These are phyloP conservation scores for Ispidina picta DNA, from an alignment of 2,797 vertebrate species.

Conservation along the genomic window DNA sequence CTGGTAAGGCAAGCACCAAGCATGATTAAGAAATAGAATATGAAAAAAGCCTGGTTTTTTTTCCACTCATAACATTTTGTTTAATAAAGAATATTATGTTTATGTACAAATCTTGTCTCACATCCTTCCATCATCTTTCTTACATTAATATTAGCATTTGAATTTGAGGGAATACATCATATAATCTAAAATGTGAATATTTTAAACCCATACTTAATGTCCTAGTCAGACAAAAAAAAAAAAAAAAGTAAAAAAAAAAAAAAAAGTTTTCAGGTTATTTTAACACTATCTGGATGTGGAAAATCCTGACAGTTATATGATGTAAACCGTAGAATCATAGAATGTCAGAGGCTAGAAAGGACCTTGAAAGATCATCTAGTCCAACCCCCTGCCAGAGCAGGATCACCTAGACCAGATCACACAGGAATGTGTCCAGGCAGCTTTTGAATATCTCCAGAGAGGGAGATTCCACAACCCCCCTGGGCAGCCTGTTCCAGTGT, in stretches of 20 bases:
- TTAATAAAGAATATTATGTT: background rate
- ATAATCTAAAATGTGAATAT: background rate
- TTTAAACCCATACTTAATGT: background rate
- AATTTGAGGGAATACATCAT: background rate
- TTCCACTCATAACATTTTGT: background rate
- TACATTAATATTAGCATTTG: background rate
- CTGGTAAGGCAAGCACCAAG: background rate
- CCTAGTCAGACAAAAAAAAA: background rate
- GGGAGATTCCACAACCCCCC: too few species aligned
- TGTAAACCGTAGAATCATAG: background rate
- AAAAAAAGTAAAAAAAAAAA: background rate
- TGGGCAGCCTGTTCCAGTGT: too few species aligned
- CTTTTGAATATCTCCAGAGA: too few species aligned
- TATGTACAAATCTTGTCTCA: background rate
- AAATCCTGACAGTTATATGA: background rate
- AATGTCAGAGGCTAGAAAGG: too few species aligned
- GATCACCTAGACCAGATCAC: too few species aligned
- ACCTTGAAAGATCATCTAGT: too few species aligned
- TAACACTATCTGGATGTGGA: background rate
- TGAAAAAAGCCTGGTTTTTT: background rate
- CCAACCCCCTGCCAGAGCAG: too few species aligned
- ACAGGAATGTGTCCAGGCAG: too few species aligned
- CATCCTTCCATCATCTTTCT: background rate
- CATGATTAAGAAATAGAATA: background rate
- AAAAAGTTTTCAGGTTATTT: background rate